A percentile compares a stretch with the other conserved stretches of the same genome.
These are phyloP conservation scores for Papilio polytes DNA, from an alignment of 1,140 invertebrate genomes.

Conservation along the genomic window DNA sequence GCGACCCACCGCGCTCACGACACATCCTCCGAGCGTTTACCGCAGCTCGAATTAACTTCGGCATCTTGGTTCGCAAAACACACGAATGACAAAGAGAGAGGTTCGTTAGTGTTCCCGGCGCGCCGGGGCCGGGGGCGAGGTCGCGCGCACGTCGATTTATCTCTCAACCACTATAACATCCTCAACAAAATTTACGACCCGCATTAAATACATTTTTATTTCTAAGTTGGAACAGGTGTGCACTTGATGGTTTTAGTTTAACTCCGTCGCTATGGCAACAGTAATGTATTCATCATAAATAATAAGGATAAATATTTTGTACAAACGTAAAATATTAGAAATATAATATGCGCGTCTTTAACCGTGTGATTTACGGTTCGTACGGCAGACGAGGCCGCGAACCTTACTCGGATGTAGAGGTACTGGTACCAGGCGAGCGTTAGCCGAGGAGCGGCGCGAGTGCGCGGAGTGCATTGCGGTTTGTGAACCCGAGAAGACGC, in stretches of 20 bases:
- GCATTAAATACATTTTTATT: slow-evolving; percentile 58
- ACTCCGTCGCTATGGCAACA: slow-evolving; percentile 41
- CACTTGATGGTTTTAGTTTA: slow-evolving; percentile 50
- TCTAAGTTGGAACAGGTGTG: slow-evolving; percentile 32
- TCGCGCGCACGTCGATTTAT: slow-evolving; percentile 72
- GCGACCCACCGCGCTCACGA: slow-evolving; percentile 37
- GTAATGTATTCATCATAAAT: slow-evolving; percentile 41
- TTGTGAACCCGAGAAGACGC: slow-evolving; percentile 47
- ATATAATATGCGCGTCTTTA: slow-evolving; percentile 75
- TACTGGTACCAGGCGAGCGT: slow-evolving; percentile 52
- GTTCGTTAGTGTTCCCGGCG: slow-evolving; percentile 67
- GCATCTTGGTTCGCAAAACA: slow-evolving; percentile 66
- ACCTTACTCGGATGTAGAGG: slow-evolving; percentile 61
- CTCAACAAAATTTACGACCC: slow-evolving; percentile 57
- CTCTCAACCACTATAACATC: slow-evolving; percentile 59
- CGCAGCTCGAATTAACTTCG: slow-evolving; percentile 53
- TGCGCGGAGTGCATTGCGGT: slow-evolving; percentile 63
- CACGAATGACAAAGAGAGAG: slow-evolving; percentile 74
- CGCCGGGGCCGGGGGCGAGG: slow-evolving; percentile 63
- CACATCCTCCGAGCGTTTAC: slow-evolving; percentile 45
- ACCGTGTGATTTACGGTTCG: slow-evolving; percentile 69
- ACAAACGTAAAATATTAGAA: slow-evolving; percentile 61
- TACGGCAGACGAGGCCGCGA: slow-evolving; percentile 49
- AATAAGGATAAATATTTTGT: slow-evolving; percentile 54
- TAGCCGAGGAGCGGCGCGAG: slow-evolving; percentile 41